Conservation (phyloP, 2,113 vertebrate species). For the Circaetus gallicus region DNA sequence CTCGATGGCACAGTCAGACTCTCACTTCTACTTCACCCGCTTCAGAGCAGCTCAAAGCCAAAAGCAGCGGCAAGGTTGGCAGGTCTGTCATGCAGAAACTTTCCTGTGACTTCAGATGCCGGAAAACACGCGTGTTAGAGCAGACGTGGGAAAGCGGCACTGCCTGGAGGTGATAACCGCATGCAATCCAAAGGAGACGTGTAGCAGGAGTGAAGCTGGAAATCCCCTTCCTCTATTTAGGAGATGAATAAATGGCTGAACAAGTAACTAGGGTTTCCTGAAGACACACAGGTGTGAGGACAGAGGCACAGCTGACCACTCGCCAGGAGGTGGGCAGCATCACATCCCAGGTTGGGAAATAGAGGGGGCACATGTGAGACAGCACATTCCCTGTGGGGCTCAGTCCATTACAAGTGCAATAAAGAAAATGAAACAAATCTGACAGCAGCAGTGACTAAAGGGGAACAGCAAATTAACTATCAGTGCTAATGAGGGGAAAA, state of each 20-base stretch:
- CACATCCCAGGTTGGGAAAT: not conserved
- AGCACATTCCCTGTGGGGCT: not conserved
- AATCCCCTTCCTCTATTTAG: not conserved
- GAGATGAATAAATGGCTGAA: not conserved
- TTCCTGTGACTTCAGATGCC: not conserved
- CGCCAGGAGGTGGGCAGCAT: not conserved
- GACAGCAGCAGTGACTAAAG: not conserved
- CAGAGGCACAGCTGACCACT: not conserved
- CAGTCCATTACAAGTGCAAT: not conserved
- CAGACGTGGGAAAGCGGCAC: not conserved
- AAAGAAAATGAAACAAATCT: not conserved
- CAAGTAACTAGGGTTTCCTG: not conserved
- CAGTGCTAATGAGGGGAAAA: not conserved
- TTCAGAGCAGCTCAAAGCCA: not conserved
- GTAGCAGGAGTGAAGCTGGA: not conserved
- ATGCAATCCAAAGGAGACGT: accelerated
- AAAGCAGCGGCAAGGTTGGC: not conserved
- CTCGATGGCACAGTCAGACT: accelerated
- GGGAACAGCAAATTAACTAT: not conserved
- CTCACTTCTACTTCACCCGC: not conserved
- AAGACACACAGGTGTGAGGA: not conserved
- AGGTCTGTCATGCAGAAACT: not conserved
- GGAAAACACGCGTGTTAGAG: not conserved
- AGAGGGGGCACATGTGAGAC: not conserved
- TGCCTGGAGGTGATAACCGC: not conserved